Base-by-base conservation (phyloP, 2,113 vertebrate species). In the Prunella himalayana region DNA sequence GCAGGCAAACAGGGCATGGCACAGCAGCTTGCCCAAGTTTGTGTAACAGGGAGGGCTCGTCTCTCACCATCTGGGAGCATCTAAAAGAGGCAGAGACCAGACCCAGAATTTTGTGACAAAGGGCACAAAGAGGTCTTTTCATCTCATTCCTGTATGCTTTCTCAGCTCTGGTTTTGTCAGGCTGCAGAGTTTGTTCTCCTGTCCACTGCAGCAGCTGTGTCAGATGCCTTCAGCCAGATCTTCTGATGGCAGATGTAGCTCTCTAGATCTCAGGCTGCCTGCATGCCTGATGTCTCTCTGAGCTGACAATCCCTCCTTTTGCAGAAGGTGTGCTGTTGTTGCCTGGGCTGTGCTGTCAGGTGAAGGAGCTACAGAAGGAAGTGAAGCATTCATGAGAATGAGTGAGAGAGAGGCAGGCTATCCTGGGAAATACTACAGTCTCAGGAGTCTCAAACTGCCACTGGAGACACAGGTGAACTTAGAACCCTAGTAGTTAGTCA, bases 21-120 rank as follows among this genome's bases (percentile, higher is more conserved):
- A 0, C 42, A 42, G 16, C 35, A 57, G 24, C 35, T 57, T 9
- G 13, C 1, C 2, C 6, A 2, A 3, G 21, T 44, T 37, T 37
- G 31, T 25, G 17, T 27, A 13, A 18, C 27, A 13, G 33, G 15
- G 18, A 44, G 33, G 11, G 11, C 11, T 44, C 1, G 0, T 44
- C 53, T 33, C 44, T 33, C 63, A 28, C 22, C 53, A 6, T 37
- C 33, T 23, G 53, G 22, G 22, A 37, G 2, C 27, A 23, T 28
- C 33, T 5, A 33, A 44, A 14, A 59, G 35, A 50, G 25, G 25
- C 20, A 50, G 44, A 0, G 0, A 35, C 16, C 61, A 86, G 53
- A 44, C 9, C 22, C 61, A 23, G 53, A 23, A 37, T 68, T 51
- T 37, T 37, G 33, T 37, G 44, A 44, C 17, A 31, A 59, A 27